Base-by-base conservation (phyloP, 2,113 vertebrate genomes). In the Chascanopsetta lugubris region DNA sequence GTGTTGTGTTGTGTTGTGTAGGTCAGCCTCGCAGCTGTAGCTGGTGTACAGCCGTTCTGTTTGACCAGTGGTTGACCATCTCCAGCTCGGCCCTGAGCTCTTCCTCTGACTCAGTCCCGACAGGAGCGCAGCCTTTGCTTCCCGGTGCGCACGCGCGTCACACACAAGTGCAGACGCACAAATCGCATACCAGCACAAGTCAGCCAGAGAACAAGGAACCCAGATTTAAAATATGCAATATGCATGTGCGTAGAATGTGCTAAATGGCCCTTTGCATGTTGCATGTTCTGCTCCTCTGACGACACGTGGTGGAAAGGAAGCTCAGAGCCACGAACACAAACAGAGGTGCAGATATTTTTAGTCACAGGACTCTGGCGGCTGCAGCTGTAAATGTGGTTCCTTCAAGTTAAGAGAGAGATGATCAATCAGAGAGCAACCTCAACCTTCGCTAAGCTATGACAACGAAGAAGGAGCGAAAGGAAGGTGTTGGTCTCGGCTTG, bases 41-140 rank as follows among this genome's bases (percentile, higher is more conserved):
- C 93, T 93, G 94, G 34, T 15, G 18, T 73, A 88, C 64, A 94
- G 92, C 94, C 93, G 94, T 2, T 75, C 87, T 94, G 71, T 88
- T 72, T 0, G 93, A 89, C 94, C 94, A 94, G 82, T 77, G 77
- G 6, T 90, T 91, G 72, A 93, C 92, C 54, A 94, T 90, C 79
- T 95, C 93, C 64, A 93, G 83, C 0, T 89, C 46, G 3, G 93
- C 94, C 12, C 83, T 90, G 72, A 95, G 83, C 65, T 94, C 92
- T n/a, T 92, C 85, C 29, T 95, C 46, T 2, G 91, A 82, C 0
- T n/a, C n/a, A n/a, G 93, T 95, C 86, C 94, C 93, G 69, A 94
- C 80, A 10, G 65, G 55, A 87, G 18, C 3, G 66, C 21, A 81
- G 86, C 34, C 8, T 42, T 89, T 92, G 82, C 93, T 87, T 83